Conservation (phyloP, 2,888 invertebrate genomes). For the Parnassius glacialis region DNA sequence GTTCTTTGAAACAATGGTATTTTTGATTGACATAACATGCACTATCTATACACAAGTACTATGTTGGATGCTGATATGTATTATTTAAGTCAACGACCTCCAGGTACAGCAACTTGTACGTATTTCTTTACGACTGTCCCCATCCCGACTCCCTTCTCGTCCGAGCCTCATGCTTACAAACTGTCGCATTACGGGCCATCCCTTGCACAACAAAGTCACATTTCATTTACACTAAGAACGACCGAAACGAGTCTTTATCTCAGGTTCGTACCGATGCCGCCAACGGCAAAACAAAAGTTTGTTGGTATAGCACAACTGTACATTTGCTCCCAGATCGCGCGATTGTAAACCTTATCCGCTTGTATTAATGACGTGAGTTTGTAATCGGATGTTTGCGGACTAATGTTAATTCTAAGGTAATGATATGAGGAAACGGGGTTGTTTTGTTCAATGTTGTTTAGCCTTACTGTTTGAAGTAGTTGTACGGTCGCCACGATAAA, state of each 20-base stretch:
- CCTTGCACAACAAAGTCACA: constrained; percentile 58
- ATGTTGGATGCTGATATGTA: constrained; percentile 44
- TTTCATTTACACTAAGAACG: constrained; percentile 13
- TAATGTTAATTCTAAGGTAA: constrained; percentile 73
- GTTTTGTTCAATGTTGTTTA: constrained; percentile 30
- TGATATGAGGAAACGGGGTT: constrained; percentile 63
- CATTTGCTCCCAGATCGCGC: constrained; percentile 31
- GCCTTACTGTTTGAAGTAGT: constrained; percentile 43
- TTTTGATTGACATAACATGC: no score
- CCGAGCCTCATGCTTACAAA: constrained; percentile 79
- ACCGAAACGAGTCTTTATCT: constrained; percentile 26
- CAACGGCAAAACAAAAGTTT: constrained; percentile 26
- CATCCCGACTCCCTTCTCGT: constrained; percentile 43
- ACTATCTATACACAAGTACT: background rate
- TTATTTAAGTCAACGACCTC: constrained; percentile 66
- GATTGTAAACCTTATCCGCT: constrained; percentile 47
- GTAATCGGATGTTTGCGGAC: constrained; percentile 45
- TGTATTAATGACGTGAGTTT: constrained; percentile 30
- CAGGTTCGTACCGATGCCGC: constrained; percentile 7
- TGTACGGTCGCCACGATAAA: constrained; percentile 39
- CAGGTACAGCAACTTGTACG: constrained; percentile 66
- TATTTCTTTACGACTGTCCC: constrained; percentile 67
- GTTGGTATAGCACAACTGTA: constrained; percentile 3
- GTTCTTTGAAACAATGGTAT: no score
- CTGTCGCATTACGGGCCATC: constrained; percentile 77